Conservation (phyloP, 1,140 invertebrate genomes). For the Lasaia peninsularis region DNA sequence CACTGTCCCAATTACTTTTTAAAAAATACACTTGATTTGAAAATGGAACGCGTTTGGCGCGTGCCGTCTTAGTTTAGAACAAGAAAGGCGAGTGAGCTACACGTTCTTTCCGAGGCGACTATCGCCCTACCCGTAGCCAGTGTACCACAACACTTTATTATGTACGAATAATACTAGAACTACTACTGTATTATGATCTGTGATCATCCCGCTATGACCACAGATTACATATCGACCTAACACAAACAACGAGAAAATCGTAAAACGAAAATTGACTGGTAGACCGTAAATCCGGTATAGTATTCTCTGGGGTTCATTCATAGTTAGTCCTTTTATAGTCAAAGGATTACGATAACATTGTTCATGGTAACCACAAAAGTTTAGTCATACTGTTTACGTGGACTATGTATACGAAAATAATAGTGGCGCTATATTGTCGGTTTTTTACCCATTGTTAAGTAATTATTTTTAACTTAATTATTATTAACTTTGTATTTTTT, state of each 20-base stretch:
- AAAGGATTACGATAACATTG: neutral
- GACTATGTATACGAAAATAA: neutral
- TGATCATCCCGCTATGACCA: neutral
- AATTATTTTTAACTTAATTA: no score
- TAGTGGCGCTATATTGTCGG: neutral
- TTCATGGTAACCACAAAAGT: neutral
- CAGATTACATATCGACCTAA: neutral
- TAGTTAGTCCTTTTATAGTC: neutral
- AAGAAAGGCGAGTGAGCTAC: constrained; percentile 37
- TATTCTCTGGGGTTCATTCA: constrained; percentile 16
- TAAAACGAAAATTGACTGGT: constrained; percentile 26
- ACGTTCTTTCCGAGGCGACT: constrained; percentile 46
- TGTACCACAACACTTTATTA: constrained; percentile 53
- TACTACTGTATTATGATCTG: constrained; percentile 1
- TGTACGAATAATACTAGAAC: neutral
- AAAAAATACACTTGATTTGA: constrained; percentile 27
- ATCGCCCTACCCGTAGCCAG: constrained; percentile 27
- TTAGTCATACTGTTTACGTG: constrained; percentile 1
- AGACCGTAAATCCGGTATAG: constrained; percentile 34
- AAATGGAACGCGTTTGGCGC: constrained; percentile 27
- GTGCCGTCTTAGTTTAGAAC: constrained; percentile 23
- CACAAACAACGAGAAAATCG: constrained; percentile 20
- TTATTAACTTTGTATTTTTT: no score
- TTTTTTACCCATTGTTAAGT: no score
- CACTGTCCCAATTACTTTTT: constrained; percentile 24